Evolutionary conservation across 2,113 vertebrate species (phyloP).

Genomic region (Clinocottus analis): DNA sequence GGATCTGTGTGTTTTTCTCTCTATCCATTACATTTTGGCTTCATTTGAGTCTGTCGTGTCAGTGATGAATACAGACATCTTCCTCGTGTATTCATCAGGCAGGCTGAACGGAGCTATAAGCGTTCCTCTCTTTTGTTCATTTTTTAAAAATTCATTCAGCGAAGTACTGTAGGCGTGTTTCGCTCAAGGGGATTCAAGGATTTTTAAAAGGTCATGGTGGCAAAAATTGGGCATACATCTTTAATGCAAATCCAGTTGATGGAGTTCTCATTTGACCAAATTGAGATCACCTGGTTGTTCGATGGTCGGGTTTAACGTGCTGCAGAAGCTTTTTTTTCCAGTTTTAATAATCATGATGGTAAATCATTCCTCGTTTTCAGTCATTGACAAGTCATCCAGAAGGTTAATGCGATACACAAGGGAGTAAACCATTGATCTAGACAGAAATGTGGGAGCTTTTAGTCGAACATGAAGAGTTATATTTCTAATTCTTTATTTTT

Average conservation of each 20-base stretch:
- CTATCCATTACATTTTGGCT: slow-evolving; percentile 3
- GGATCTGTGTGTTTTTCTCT: neutral
- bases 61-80: slow-evolving; percentile 40
- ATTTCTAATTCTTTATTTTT: slow-evolving; percentile 16
- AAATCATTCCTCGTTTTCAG: slow-evolving; percentile 87
- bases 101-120: slow-evolving; percentile 26
- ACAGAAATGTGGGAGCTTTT: slow-evolving; percentile 43
- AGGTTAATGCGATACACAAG: slow-evolving; percentile 90
- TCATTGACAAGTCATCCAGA: slow-evolving; percentile 84
- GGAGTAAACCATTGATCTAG: slow-evolving; percentile 52
- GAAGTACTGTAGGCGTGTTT: slow-evolving; percentile 63
- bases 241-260: slow-evolving; percentile 74
- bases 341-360: slow-evolving; percentile 86
- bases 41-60: slow-evolving; percentile 16
- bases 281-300: slow-evolving; percentile 66
- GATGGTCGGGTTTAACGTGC: slow-evolving; percentile 39
- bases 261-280: slow-evolving; percentile 67
- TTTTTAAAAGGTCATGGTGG: slow-evolving; percentile 70
- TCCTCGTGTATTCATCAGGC: slow-evolving; percentile 45
- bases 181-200: slow-evolving; percentile 75
- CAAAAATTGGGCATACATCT: slow-evolving; percentile 73
- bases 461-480: slow-evolving; percentile 33
- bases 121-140: slow-evolving; percentile 44
- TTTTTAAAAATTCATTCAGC: slow-evolving; percentile 64
- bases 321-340: slow-evolving; percentile 86